phyloP scores from a whole-genome alignment of 2,888 invertebrate species.

The Brachyptera putata region DNA sequence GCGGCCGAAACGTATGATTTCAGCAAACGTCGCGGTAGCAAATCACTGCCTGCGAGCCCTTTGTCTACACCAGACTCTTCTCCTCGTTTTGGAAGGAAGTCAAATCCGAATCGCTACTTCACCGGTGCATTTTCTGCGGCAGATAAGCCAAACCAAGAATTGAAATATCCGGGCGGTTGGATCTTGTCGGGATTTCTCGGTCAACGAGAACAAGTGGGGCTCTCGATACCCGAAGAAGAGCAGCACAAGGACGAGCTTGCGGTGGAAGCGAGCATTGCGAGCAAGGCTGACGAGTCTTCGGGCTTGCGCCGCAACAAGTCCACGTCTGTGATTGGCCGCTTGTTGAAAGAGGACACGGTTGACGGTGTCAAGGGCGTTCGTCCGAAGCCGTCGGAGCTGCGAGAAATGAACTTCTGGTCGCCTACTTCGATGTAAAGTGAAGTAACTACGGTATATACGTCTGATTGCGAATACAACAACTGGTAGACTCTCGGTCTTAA shows the following conservation, averaged over 20 bases:
- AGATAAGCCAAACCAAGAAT: slow-evolving; percentile 35
- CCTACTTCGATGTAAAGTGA: slow-evolving; percentile 73
- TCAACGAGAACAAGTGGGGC: slow-evolving; percentile 45
- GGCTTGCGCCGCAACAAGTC: slow-evolving; percentile 38
- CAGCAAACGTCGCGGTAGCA: slow-evolving; percentile 59
- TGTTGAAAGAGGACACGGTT: neutral
- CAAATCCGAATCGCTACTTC: slow-evolving; percentile 59
- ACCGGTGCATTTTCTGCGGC: slow-evolving; percentile 46
- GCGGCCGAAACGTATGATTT: slow-evolving; percentile 41
- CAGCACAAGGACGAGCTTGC: slow-evolving; percentile 40
- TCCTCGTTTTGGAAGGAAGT: slow-evolving; percentile 39
- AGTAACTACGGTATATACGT: too few species aligned
- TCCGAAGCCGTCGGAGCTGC: slow-evolving; percentile 64
- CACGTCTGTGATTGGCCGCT: slow-evolving; percentile 8
- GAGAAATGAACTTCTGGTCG: slow-evolving; percentile 84
- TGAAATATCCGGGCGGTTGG: slow-evolving; percentile 55
- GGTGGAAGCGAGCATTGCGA: slow-evolving; percentile 25
- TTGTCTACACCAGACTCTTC: slow-evolving; percentile 54
- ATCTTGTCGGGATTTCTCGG: slow-evolving; percentile 62
- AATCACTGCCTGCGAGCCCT: slow-evolving; percentile 67
- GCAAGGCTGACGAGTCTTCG: neutral
- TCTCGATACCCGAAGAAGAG: slow-evolving; percentile 44
- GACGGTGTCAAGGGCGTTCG: slow-evolving; percentile 41
- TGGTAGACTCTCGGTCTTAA: too few species aligned
- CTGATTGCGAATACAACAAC: too few species aligned